Conservation (phyloP, 2,797 vertebrate species). For the Myotis myotis region DNA sequence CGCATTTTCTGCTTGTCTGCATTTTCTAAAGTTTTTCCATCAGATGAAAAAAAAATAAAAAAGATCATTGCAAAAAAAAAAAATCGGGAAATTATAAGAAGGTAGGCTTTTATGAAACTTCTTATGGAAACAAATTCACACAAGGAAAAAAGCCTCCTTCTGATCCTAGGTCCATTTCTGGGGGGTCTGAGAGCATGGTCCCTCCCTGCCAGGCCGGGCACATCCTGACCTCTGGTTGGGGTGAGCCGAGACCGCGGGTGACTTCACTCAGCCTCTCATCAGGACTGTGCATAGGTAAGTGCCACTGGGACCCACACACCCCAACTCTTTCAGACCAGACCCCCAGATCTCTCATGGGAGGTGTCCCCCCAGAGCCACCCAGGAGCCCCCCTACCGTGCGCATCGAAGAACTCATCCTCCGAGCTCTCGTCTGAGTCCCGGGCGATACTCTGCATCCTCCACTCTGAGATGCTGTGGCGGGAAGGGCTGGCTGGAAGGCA, state of each 20-base stretch:
- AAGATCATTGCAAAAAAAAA: background rate
- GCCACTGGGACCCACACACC: background rate
- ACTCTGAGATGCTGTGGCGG: slow-evolving; percentile 95
- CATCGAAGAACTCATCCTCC: slow-evolving; percentile 97
- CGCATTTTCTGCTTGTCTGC: background rate
- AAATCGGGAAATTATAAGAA: background rate
- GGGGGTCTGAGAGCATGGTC: background rate
- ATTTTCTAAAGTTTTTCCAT: background rate
- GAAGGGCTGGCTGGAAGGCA: slow-evolving; percentile 92
- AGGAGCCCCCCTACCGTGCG: slow-evolving; percentile 88
- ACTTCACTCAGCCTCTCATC: background rate
- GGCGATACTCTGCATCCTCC: slow-evolving; percentile 98
- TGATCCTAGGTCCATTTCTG: background rate
- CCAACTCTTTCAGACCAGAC: background rate
- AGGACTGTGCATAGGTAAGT: background rate
- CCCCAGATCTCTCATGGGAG: background rate
- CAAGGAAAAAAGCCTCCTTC: background rate
- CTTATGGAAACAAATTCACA: background rate
- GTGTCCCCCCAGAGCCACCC: no score
- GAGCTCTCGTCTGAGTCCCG: slow-evolving; percentile 96
- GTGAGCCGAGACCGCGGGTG: background rate
- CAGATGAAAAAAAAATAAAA: background rate
- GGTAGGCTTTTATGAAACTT: background rate
- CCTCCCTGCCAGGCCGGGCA: background rate
- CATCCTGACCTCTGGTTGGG: background rate